Conservation (phyloP, 2,113 vertebrate genomes). For the Tor tambroides region DNA sequence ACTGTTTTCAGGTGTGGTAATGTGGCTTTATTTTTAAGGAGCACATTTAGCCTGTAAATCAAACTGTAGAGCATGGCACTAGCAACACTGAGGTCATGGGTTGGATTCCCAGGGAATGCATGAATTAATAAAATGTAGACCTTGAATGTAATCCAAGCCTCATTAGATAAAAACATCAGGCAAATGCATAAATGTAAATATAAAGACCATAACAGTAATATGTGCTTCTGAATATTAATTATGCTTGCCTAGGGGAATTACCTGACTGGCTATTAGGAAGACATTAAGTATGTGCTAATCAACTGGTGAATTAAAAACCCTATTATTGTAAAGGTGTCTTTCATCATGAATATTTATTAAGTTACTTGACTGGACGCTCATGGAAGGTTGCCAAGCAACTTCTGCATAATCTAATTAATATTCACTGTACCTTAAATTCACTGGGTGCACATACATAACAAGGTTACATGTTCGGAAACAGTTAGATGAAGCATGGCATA, state of each 20-base stretch:
- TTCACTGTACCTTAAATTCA: slow-evolving; percentile 6
- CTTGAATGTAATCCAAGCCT: background rate
- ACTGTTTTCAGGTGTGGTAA: background rate
- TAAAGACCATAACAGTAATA: background rate
- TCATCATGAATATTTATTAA: slow-evolving; percentile 8
- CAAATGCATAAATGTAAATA: background rate
- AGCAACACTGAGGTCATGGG: background rate
- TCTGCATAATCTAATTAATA: background rate
- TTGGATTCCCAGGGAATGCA: background rate
- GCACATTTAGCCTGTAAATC: background rate
- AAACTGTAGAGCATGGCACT: background rate
- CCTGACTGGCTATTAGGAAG: background rate
- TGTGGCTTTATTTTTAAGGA: background rate
- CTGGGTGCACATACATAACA: background rate
- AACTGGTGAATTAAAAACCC: background rate
- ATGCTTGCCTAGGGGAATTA: background rate
- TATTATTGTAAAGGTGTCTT: background rate
- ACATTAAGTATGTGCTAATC: background rate
- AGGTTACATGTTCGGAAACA: background rate
- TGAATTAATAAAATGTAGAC: background rate
- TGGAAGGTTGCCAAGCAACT: background rate
- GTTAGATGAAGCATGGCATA: background rate
- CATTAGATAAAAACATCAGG: background rate
- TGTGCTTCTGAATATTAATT: background rate
- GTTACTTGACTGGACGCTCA: background rate